Base-by-base conservation (phyloP, 2,797 vertebrate species). In the Chrysocyon brachyurus region DNA sequence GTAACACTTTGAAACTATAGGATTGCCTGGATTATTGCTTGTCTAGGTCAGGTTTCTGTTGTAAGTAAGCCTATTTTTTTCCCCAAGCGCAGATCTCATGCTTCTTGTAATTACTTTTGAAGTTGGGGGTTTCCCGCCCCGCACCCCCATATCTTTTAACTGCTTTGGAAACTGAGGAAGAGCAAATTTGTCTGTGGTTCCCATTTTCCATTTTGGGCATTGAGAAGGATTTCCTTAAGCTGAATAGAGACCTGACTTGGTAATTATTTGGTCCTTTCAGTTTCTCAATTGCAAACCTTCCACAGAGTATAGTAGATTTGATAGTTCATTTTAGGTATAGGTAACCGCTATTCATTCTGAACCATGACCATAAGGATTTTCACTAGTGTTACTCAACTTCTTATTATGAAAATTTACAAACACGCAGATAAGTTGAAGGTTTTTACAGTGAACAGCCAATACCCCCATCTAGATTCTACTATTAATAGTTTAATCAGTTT, bases 171-270 rank as follows among this genome's bases (percentile, higher is more conserved):
- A 16, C 61, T 21, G 9, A 72, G 40, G 16, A 91, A 54, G 14
- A 83, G 6, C 84, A 72, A 5, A 26, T 75, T 87, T 63, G 36
- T 91, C 56, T 75, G 12, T 87, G 46, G 61, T 72, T 96, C 40
- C 12, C 49, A 14, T 88, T 92, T 92, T 79, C 36, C 49, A 19
- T 86, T 92, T 90, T 5, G 52, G 49, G 57, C 52, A 73, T 95
- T 93, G 85, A 72, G 52, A 54, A 90, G n/a, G 78, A 83, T 73
- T 77, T 88, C 93, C 40, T 40, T 36, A 31, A 91, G 19, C 16
- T 57, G 70, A 36, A 15, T 11, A 57, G 87, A 87, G 36, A 84
- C n/a, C 36, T 87, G 46, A 57, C 16, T 64, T 95, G 21, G 59
- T 81, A 21, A 57, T 61, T 61, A 28, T 68, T 52, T 84, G 91